Evolutionary conservation across 2,113 vertebrate species (phyloP), one percentile per base, ranked within the genome.

Genomic region (Hydrolagus affinis): DNA sequence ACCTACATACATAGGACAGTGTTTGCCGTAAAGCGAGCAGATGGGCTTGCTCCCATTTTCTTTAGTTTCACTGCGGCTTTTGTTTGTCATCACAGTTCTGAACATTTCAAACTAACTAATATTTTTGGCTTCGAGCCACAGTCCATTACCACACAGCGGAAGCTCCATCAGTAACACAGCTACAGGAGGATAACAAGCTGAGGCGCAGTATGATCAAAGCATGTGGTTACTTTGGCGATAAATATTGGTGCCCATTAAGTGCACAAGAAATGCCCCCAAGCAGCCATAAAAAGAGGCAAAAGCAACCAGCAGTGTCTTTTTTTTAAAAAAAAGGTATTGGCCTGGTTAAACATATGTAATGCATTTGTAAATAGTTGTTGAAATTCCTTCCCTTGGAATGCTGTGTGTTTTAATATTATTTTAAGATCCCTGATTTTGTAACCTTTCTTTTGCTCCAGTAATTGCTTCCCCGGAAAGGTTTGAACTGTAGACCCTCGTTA

Each of bases 131-230:
- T 28, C 85, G 86, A 90, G 93, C 93, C 93, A 93, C 89, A 89
- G 91, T 89, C 93, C 91, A 93, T 93, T 93, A 93, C 91, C 92
- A 89, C 92, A 91, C 91, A 92, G 89, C 91, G 91, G 92, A 94
- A 93, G 91, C 12, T 25, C 59, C 17, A n/a, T n/a, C 44, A 56
- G 19, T 92, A 91, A 92, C 92, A 92, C 93, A 90, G 94, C 92
- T 93, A 92, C 92, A 90, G 91, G 90, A 93, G 91, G 92, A 91
- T 91, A 89, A 89, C 72, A 3, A 86, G 91, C 90, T 92, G 91
- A 89, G 92, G 93, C 93, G 90, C 90, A 90, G 91, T 86, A 69
- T 90, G 92, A 92, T 89, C 91, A 90, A 89, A 93, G 93, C 92
- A 90, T 93, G 91, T 89, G 60, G 60, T 32, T 28, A 32, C 78